Base-by-base conservation (phyloP, 2,888 invertebrate species). In the Chrysolina americana region DNA sequence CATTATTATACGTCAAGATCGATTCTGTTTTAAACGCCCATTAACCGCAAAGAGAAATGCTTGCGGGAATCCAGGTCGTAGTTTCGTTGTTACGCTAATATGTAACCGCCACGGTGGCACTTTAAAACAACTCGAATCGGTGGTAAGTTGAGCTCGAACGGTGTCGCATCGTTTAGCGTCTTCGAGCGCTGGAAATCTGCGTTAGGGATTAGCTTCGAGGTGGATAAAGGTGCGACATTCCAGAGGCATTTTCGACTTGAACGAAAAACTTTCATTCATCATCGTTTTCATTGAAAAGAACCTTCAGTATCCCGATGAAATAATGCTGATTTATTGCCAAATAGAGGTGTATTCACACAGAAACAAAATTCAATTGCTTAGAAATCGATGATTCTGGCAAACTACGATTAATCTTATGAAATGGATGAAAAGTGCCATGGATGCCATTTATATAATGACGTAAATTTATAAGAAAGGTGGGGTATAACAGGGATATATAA, bases 81-180 rank as follows among this genome's bases (percentile, higher is more conserved):
- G 72, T 76, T 68, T 72, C 59, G 68, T 64, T 76, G 74, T 78
- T 70, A 71, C 59, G 68, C 64, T 76, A 64, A 73, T 76, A 78
- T 73, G 69, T 74, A 78, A 69, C 73, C 74, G 71, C 71, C 44
- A 21, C 56, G 47, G 53, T 41, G 66, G 65, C 71, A 65, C 72
- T 64, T 72, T 63, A n/a, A 63, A 70, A 70, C 70, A 68, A 76
- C 74, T 68, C 64, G 59, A 72, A 70, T 70, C 21, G 63, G 15
- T 53, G 41, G 71, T 62, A 41, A 70, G 71, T 62, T 59, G 59
- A 65, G 41, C 71, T 41, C 47, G 53, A 71, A 65, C 47, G 65
- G 71, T 47, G 71, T 15, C 64, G 68, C 53, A n/a, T 15, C 28
- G 64, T 68, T 73, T 64, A 56, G 41, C 64, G 36, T 44, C 50